Evolutionary conservation across 2,888 invertebrate genomes (phyloP).

Genomic region (Smittia sp.): DNA sequence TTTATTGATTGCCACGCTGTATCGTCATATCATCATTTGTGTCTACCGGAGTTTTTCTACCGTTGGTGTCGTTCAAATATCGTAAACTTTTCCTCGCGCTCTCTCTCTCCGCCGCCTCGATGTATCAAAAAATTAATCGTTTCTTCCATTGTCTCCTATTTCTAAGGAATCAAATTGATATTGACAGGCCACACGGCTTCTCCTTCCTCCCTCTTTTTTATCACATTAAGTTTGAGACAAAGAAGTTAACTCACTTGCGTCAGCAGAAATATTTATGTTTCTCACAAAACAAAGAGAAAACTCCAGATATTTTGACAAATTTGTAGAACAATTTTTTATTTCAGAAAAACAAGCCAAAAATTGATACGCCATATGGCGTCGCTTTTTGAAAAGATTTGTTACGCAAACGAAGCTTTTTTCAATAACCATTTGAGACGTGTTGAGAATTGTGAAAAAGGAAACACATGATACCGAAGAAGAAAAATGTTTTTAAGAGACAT

Average conservation of each 20-base stretch:
- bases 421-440: conserved; percentile 39
- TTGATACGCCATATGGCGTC: conserved; percentile 23
- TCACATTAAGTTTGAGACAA: conserved; percentile 37
- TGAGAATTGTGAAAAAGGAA: conserved; percentile 4
- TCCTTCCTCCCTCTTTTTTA: background rate
- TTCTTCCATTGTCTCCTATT: background rate
- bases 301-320: background rate
- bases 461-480: too few relatives aligned
- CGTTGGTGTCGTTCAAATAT: background rate
- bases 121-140: too few relatives aligned
- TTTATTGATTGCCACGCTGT: too few relatives aligned
- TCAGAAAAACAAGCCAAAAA: background rate
- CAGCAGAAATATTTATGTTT: background rate
- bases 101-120: background rate
- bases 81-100: background rate
- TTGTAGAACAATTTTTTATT: background rate
- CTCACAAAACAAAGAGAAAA: background rate
- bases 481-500: too few relatives aligned
- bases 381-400: conserved; percentile 14
- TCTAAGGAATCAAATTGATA: conserved; percentile 16
- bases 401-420: conserved; percentile 28
- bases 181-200: conserved; percentile 6
- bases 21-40: too few relatives aligned
- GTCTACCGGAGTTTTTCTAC: too few relatives aligned
- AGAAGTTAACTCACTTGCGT: conserved; percentile 11